Evolutionary conservation across 2,888 invertebrate genomes (phyloP).

Genomic region (Psylliodes chrysocephalus): DNA sequence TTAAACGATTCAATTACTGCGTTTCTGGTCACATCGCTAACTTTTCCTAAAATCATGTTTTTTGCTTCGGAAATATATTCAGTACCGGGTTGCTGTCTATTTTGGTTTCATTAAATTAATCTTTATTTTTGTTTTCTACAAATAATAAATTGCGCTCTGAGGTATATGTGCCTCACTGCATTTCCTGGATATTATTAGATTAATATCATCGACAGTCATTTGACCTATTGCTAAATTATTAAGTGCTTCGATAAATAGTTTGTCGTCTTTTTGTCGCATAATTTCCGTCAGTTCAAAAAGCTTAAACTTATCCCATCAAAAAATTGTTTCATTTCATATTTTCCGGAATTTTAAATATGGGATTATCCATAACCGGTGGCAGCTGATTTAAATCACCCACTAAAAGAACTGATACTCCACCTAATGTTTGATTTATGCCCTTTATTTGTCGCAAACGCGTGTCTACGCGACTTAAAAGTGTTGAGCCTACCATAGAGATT

Average conservation of each 20-base stretch:
- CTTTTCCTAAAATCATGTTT: background rate
- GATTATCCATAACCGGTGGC: conserved; percentile 53
- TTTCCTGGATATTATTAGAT: no score
- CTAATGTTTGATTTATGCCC: conserved; percentile 44
- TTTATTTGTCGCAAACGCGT: conserved; percentile 30
- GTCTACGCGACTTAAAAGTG: conserved; percentile 27
- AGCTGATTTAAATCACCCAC: no score
- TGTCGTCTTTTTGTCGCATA: conserved; percentile 50
- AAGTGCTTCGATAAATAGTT: background rate
- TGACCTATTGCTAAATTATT: conserved; percentile 4
- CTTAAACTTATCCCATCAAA: conserved; percentile 7
- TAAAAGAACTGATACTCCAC: no score
- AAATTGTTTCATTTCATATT: conserved; percentile 38
- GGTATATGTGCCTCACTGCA: no score
- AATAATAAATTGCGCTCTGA: background rate
- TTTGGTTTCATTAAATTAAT: background rate
- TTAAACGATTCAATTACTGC: background rate
- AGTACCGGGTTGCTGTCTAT: background rate
- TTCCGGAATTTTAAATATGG: conserved; percentile 35
- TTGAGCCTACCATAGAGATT: conserved; percentile 36
- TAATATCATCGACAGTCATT: no score
- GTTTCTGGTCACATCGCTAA: background rate
- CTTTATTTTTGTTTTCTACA: background rate
- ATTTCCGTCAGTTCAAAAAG: conserved; percentile 53
- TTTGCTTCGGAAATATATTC: background rate